A percentile compares a stretch with the other conserved stretches of the same genome.
phyloP scores from a whole-genome alignment of 1,140 invertebrate genomes.

The Arion vulgaris region DNA sequence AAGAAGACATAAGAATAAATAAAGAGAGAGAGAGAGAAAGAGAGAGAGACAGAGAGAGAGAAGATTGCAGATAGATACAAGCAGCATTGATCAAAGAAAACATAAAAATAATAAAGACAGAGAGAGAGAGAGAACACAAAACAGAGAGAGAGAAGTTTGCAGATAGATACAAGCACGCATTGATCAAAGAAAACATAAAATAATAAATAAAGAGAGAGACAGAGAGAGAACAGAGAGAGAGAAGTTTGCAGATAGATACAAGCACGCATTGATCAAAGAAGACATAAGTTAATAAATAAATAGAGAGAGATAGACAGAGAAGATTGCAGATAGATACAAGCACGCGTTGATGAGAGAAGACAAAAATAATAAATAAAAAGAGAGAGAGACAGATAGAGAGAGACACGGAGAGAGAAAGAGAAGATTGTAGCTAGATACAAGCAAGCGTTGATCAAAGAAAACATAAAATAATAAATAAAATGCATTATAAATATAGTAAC shows the following conservation, averaged over 20 bases:
- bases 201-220: neutral
- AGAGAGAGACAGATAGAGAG: too few species aligned
- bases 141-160: neutral
- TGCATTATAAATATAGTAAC: too few species aligned
- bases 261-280: too few species aligned
- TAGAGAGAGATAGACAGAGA: neutral
- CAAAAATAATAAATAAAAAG: neutral
- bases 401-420: too few species aligned
- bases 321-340: neutral
- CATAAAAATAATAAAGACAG: too few species aligned
- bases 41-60: slow-evolving; percentile 1
- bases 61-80: too few species aligned
- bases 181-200: neutral
- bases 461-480: neutral
- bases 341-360: neutral
- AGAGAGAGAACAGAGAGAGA: slow-evolving; percentile 7
- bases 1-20: neutral
- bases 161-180: neutral
- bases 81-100: too few species aligned
- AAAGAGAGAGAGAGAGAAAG: slow-evolving; percentile 26
- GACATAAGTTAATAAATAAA: too few species aligned
- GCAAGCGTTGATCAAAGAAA: neutral
- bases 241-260: too few species aligned
- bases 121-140: neutral
- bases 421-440: neutral